Percentiles rank a stretch among this genome's conserved stretches.
phyloP scores from a whole-genome alignment of 2,888 invertebrate species.

The Cryptosula pallasiana region DNA sequence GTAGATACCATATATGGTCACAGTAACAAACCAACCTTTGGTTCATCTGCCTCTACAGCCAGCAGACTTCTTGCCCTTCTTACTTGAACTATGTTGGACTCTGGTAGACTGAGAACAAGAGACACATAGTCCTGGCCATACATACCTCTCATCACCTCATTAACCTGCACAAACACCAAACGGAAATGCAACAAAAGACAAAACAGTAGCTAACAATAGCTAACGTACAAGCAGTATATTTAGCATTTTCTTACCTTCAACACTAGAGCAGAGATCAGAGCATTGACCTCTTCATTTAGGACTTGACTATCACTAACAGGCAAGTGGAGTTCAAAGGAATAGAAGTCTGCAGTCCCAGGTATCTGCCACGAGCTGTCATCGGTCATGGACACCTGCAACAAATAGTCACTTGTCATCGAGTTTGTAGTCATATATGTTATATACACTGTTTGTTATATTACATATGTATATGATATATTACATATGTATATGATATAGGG shows the following conservation, averaged over 20 bases:
- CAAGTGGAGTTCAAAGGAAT: not conserved
- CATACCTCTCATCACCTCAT: not conserved
- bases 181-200: too few species aligned
- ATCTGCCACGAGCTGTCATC: not conserved
- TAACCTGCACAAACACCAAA: too few species aligned
- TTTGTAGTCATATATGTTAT: too few species aligned
- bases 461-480: too few species aligned
- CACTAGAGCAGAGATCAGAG: not conserved
- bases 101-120: not conserved
- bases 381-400: too few species aligned
- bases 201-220: too few species aligned
- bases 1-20: not conserved
- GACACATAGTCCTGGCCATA: constrained; percentile 13
- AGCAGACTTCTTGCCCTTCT: constrained; percentile 14
- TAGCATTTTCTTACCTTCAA: not conserved
- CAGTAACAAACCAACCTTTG: too few species aligned
- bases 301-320: not conserved
- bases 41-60: not conserved
- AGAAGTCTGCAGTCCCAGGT: not conserved
- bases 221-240: too few species aligned
- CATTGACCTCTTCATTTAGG: not conserved
- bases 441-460: too few species aligned
- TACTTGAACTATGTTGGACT: not conserved
- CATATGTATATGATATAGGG: too few species aligned
- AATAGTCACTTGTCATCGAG: too few species aligned